phyloP scores from a whole-genome alignment of 2,888 invertebrate species.

The Sinopyrophorus schimmeli region DNA sequence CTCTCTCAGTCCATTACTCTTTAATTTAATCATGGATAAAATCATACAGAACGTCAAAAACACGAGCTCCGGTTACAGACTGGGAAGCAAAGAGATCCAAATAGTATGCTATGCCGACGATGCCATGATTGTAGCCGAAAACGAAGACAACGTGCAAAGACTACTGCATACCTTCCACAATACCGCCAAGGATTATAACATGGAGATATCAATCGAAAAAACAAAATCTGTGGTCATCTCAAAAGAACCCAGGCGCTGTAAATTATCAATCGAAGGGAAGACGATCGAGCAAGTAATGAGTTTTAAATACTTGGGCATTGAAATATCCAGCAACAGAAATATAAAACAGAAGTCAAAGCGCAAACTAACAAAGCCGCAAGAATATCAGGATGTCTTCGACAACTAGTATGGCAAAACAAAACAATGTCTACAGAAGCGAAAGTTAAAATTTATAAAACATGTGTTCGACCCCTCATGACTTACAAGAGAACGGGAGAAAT shows the following conservation, averaged over 20 bases:
- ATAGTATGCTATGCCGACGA: neutral
- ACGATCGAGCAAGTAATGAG: neutral
- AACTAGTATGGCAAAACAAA: no score
- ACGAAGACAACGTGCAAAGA: slow-evolving; percentile 1
- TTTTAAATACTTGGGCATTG: neutral
- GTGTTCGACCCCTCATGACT: no score
- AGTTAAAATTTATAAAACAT: no score
- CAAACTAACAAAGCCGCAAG: no score
- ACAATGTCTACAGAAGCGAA: no score
- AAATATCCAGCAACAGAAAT: neutral
- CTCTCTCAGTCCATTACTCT: neutral
- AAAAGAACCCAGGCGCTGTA: neutral
- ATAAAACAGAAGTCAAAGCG: neutral
- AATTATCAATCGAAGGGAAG: neutral
- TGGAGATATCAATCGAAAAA: neutral
- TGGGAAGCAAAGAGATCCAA: neutral
- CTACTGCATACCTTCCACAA: neutral
- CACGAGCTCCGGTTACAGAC: neutral
- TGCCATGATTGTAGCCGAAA: neutral
- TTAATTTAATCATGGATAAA: neutral
- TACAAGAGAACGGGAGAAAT: no score
- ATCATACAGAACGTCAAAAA: neutral
- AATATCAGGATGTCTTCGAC: no score
- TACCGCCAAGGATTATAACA: neutral
- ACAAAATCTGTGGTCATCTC: neutral